Evolutionary conservation across 2,797 vertebrate species (phyloP), one percentile per base, ranked within the genome.

Genomic region (Ceyx erithaca): DNA sequence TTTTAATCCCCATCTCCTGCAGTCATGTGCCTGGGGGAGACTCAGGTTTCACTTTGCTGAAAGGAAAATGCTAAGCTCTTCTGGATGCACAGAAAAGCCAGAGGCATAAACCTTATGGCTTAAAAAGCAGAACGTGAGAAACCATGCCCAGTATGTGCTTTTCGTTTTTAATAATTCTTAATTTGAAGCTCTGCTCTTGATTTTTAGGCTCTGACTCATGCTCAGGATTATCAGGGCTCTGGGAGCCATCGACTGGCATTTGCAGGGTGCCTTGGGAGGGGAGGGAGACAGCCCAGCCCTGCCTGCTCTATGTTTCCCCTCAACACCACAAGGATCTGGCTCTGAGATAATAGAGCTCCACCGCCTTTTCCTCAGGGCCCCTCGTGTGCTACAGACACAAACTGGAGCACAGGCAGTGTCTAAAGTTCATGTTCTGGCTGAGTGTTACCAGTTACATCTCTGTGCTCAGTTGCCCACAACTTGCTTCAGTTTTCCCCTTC

Each of bases 381-480:
- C 94, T 93, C 80, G 51, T 73, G 80, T 61, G 89, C 91, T 93
- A 54, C 77, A 95, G 93, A 86, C 91, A 92, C 87, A 77, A 84
- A 91, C 78, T 80, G 80, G 80, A 96, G 94, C 83, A 70, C 73
- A 89, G 77, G 85, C 92, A 77, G 90, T 81, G 92, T 89, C 75
- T 84, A 88, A 95, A 96, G 87, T 94, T 95, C 95, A 96, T 25
- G 91, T 80, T 90, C 92, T 90, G 94, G 83, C 91, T 95, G 94
- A 95, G 77, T 8, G 41, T 90, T 90, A 92, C 91, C 85, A 93
- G 75, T 82, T 91, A 57, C 89, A 88, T 86, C 78, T 69, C 91
- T 81, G 66, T 31, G 52, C 87, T 92, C 18, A 0, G 45, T 81
- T 93, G 91, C 96, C 91, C 89, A 67, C 7, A 57, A 52, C 77